These are phyloP conservation scores for Macrobrachium nipponense DNA, from an alignment of 1,140 invertebrate genomes.

Conservation along the genomic window DNA sequence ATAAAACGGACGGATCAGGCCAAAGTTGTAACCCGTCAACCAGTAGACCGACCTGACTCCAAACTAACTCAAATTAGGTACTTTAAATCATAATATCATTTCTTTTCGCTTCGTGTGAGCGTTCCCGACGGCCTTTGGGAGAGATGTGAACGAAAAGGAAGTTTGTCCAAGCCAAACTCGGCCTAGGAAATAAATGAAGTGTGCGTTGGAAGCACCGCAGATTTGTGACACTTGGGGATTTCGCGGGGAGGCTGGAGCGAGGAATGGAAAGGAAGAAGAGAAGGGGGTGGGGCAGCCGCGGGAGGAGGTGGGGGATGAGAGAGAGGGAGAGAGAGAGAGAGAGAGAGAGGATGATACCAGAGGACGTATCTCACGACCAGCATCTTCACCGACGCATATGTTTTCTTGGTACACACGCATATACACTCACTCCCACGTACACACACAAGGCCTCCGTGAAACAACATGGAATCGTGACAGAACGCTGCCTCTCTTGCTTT, in stretches of 20 bases:
- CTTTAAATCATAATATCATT: too few species aligned
- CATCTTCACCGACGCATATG: too few species aligned
- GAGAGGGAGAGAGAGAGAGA: neutral
- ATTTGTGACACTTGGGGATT: constrained; percentile 32
- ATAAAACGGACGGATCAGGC: constrained; percentile 53
- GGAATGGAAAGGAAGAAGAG: constrained; percentile 1
- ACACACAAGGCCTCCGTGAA: too few species aligned
- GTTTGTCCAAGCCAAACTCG: neutral
- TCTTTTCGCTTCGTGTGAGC: too few species aligned
- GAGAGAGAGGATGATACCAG: too few species aligned
- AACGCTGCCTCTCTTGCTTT: too few species aligned
- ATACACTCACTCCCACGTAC: too few species aligned
- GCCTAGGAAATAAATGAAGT: constrained; percentile 29
- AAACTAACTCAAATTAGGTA: too few species aligned
- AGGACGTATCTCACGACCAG: too few species aligned
- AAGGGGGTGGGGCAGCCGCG: neutral
- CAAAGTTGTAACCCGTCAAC: constrained; percentile 36
- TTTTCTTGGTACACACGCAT: too few species aligned
- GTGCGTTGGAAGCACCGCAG: constrained; percentile 22
- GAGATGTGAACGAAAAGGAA: neutral
- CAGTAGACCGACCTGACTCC: neutral
- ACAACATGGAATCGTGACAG: too few species aligned
- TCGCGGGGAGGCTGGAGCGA: constrained; percentile 14
- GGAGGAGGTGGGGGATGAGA: neutral
- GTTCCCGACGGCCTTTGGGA: too few species aligned